A percentile compares a stretch with the other conserved stretches of the same genome.
These are phyloP conservation scores for Nycteola revayana DNA, from an alignment of 2,888 invertebrate genomes.

Conservation along the genomic window DNA sequence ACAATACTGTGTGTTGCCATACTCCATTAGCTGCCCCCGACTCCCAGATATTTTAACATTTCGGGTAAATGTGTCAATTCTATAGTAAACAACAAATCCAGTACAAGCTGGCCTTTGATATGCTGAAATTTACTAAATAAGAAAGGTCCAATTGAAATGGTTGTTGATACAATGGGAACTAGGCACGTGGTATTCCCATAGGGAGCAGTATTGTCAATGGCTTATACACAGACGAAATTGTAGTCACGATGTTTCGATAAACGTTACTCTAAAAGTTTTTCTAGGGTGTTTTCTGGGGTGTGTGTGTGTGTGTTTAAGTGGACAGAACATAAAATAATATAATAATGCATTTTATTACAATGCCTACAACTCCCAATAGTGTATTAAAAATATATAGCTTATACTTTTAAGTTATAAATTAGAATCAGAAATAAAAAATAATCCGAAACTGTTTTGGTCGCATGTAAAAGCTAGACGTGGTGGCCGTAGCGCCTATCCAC, in stretches of 20 bases:
- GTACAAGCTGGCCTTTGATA: constrained; percentile 30
- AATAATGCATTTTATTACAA: too few species aligned
- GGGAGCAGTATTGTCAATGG: constrained; percentile 36
- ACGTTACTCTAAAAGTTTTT: too few species aligned
- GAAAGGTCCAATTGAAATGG: constrained; percentile 39
- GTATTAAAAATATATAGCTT: too few species aligned
- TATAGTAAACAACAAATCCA: constrained; percentile 39
- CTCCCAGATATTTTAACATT: constrained; percentile 43
- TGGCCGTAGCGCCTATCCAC: too few species aligned
- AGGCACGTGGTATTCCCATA: constrained; percentile 52
- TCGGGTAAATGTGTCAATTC: constrained; percentile 55
- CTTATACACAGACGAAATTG: constrained; percentile 38
- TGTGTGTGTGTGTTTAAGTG: too few species aligned
- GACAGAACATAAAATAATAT: too few species aligned
- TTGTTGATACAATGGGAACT: constrained; percentile 38
- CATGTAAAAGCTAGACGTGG: too few species aligned
- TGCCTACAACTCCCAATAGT: too few species aligned
- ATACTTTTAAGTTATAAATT: too few species aligned
- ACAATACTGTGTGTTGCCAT: constrained; percentile 47
- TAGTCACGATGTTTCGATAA: constrained; percentile 9
- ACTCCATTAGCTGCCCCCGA: constrained; percentile 58
- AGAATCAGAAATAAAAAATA: too few species aligned
- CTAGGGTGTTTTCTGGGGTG: too few species aligned
- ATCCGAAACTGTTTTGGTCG: too few species aligned
- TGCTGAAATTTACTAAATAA: not conserved